Percentiles rank a stretch among this genome's conserved stretches.
These are phyloP conservation scores for Sebastes nivosus DNA, from an alignment of 2,797 vertebrate genomes.

Conservation along the genomic window DNA sequence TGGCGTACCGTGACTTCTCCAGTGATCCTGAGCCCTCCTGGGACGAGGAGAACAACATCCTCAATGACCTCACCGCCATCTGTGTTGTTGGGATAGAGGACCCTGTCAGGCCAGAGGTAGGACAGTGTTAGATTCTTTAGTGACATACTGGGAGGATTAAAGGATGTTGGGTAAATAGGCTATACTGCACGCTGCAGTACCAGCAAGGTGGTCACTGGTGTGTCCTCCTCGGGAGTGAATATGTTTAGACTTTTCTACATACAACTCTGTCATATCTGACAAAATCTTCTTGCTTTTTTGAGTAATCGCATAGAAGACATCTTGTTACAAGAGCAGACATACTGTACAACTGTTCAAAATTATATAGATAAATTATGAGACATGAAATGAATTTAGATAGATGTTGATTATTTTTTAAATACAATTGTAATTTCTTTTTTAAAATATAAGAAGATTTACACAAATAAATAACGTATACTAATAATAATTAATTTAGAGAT, in stretches of 20 bases:
- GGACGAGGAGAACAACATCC: constrained; percentile 93
- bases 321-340: neutral
- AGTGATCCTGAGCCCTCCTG: constrained; percentile 91
- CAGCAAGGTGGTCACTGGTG: neutral
- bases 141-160: neutral
- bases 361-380: neutral
- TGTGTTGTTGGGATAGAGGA: constrained; percentile 98
- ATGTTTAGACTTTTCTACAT: neutral
- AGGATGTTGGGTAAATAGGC: neutral
- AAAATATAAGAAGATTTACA: neutral
- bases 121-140: neutral
- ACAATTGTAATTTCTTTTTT: neutral
- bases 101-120: constrained; percentile 96
- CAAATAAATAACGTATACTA: neutral
- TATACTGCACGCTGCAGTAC: neutral
- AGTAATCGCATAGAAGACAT: too few species aligned
- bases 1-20: constrained; percentile 93
- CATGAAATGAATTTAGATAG: neutral
- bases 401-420: neutral
- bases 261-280: too few species aligned
- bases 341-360: neutral
- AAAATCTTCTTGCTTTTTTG: too few species aligned
- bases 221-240: neutral
- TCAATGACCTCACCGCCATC: constrained; percentile 93
- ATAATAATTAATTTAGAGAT: neutral